phyloP scores from a whole-genome alignment of 2,113 vertebrate species.

The Tapirus terrestris region DNA sequence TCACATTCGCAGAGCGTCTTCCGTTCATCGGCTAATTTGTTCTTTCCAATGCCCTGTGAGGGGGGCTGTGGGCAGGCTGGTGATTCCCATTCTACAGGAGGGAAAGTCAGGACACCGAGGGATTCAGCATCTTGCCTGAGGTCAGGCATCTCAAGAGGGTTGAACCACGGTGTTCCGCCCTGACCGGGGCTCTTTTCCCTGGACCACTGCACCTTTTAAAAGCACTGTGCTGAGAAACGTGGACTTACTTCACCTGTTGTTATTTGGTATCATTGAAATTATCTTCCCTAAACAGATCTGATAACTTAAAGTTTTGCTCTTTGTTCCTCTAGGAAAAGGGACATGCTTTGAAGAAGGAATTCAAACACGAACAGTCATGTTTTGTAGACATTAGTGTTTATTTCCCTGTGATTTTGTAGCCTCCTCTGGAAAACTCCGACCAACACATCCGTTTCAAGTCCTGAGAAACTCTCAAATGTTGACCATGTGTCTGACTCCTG shows the following conservation, averaged over 20 bases:
- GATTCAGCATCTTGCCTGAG: not conserved
- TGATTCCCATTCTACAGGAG: not conserved
- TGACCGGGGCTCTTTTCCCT: not conserved
- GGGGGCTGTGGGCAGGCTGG: too few relatives aligned
- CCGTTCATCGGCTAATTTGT: accelerated
- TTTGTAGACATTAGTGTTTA: constrained; percentile 64
- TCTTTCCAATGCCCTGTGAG: not conserved
- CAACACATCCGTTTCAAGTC: constrained; percentile 67
- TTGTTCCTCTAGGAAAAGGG: not conserved
- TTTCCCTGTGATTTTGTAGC: constrained; percentile 56
- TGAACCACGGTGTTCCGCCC: not conserved
- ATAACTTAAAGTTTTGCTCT: not conserved
- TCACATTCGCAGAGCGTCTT: not conserved
- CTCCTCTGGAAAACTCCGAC: constrained; percentile 77
- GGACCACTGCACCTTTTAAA: not conserved
- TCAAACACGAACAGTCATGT: constrained; percentile 40
- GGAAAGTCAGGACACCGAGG: not conserved
- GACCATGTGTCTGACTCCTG: constrained; percentile 79
- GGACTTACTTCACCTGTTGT: not conserved
- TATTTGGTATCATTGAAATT: not conserved
- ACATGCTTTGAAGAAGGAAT: constrained; percentile 52
- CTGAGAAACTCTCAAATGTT: constrained; percentile 71
- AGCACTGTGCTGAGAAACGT: not conserved
- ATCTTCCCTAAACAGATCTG: not conserved
- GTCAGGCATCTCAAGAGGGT: not conserved